phyloP scores from a whole-genome alignment of 2,113 vertebrate species.

The Chunga burmeisteri region DNA sequence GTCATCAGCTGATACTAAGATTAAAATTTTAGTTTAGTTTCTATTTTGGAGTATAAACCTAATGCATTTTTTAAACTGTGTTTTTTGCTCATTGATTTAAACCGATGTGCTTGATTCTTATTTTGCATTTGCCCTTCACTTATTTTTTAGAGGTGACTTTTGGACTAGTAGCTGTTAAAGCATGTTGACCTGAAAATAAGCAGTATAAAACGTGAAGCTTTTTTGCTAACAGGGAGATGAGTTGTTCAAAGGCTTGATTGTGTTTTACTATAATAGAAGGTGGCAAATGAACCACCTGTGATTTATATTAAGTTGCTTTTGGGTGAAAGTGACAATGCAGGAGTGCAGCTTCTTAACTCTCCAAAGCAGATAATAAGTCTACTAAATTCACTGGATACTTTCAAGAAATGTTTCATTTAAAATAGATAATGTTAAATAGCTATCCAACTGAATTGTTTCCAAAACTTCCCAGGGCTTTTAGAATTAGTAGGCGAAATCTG shows the following conservation, averaged over 20 bases:
- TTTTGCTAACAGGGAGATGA: not conserved
- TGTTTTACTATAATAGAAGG: not conserved
- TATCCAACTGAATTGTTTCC: slow-evolving; percentile 18
- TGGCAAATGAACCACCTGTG: not conserved
- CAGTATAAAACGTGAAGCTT: not conserved
- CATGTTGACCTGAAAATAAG: slow-evolving; percentile 7
- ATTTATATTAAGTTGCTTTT: slow-evolving; percentile 12
- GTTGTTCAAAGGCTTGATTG: not conserved
- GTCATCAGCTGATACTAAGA: not conserved
- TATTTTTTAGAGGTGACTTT: not conserved
- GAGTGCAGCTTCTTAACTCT: not conserved
- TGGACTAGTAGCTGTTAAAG: not conserved
- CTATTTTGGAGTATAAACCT: not conserved
- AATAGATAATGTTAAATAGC: not conserved
- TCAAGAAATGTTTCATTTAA: not conserved
- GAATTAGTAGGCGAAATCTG: slow-evolving; percentile 10
- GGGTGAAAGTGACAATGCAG: not conserved
- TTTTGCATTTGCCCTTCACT: slow-evolving; percentile 1
- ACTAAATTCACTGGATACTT: not conserved
- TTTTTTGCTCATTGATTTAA: not conserved
- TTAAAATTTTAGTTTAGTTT: not conserved
- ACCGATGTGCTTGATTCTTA: not conserved
- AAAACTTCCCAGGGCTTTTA: not conserved
- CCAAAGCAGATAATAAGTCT: not conserved
- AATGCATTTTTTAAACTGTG: not conserved